Evolutionary conservation across 2,888 invertebrate genomes (phyloP).

Genomic region (Lepidocyrtoides sp.): DNA sequence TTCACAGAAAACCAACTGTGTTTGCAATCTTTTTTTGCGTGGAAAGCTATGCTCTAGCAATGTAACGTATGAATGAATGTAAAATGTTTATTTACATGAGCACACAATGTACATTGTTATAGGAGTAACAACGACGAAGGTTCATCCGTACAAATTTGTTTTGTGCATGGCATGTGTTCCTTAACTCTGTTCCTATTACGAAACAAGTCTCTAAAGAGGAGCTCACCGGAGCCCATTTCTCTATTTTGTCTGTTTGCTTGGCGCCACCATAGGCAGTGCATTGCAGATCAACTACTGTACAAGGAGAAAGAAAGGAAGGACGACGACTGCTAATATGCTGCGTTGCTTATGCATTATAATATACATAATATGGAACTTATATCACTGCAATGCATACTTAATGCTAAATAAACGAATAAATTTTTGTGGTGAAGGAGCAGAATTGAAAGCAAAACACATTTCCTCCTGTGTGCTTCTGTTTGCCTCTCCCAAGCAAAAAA

Average conservation of each 20-base stretch:
- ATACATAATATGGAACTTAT: slow-evolving; percentile 14
- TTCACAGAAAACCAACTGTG: background rate
- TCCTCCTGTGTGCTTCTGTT: slow-evolving; percentile 13
- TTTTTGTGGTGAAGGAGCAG: slow-evolving; percentile 31
- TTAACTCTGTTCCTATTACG: background rate
- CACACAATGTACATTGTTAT: background rate
- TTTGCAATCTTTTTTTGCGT: background rate
- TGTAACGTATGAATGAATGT: background rate
- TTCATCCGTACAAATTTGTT: slow-evolving; percentile 52
- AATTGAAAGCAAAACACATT: slow-evolving; percentile 53
- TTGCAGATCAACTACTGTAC: slow-evolving; percentile 59
- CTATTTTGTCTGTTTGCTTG: slow-evolving; percentile 63
- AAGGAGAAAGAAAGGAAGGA: background rate
- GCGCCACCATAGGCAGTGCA: slow-evolving; percentile 72
- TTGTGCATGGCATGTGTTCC: slow-evolving; percentile 15
- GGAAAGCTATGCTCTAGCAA: background rate
- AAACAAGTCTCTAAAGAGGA: slow-evolving; percentile 33
- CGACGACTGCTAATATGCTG: background rate
- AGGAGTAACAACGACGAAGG: background rate
- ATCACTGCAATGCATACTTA: slow-evolving; percentile 77
- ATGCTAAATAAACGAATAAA: slow-evolving; percentile 64
- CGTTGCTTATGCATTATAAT: slow-evolving; percentile 3
- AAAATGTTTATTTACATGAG: slow-evolving; percentile 10
- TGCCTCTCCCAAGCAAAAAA: background rate
- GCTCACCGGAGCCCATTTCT: slow-evolving; percentile 70